Evolutionary conservation across 2,888 invertebrate species (phyloP).

Genomic region (Mesoligia furuncula): DNA sequence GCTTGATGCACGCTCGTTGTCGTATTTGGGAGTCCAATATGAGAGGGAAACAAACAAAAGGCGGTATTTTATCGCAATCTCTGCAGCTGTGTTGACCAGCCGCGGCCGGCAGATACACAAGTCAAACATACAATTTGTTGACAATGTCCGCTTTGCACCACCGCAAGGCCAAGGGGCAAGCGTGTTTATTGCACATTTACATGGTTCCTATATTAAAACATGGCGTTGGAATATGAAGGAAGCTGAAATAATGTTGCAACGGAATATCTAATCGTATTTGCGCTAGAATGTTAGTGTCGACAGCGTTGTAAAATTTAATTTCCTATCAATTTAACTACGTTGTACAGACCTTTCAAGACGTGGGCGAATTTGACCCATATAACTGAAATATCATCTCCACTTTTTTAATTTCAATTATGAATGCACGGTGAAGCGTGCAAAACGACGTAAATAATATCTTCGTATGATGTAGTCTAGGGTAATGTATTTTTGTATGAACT

Average conservation of each 20-base stretch:
- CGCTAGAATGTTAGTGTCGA: neutral
- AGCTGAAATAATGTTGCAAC: slow-evolving; percentile 26
- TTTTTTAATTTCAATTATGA: slow-evolving; percentile 25
- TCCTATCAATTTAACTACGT: slow-evolving; percentile 45
- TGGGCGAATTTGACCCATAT: slow-evolving; percentile 43
- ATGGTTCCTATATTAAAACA: slow-evolving; percentile 24
- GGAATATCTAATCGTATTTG: slow-evolving; percentile 6
- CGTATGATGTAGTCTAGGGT: slow-evolving; percentile 22
- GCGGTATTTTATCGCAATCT: slow-evolving; percentile 67
- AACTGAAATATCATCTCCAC: slow-evolving; percentile 27
- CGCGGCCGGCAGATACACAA: slow-evolving; percentile 56
- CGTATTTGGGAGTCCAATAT: slow-evolving; percentile 65
- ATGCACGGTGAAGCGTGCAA: slow-evolving; percentile 23
- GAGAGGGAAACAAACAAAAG: slow-evolving; percentile 68
- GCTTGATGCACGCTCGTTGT: slow-evolving; percentile 37
- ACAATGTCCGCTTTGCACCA: slow-evolving; percentile 64
- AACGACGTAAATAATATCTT: slow-evolving; percentile 22
- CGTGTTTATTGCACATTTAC: slow-evolving; percentile 45
- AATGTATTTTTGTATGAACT: slow-evolving; percentile 33
- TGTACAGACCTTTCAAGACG: slow-evolving; percentile 38
- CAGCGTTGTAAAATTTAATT: slow-evolving; percentile 23
- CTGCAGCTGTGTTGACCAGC: slow-evolving; percentile 65
- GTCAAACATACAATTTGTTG: slow-evolving; percentile 70
- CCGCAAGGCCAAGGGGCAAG: slow-evolving; percentile 34
- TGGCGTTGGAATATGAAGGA: slow-evolving; percentile 5